Conservation (phyloP, 2,113 vertebrate species). For the Poicephalus gulielmi region DNA sequence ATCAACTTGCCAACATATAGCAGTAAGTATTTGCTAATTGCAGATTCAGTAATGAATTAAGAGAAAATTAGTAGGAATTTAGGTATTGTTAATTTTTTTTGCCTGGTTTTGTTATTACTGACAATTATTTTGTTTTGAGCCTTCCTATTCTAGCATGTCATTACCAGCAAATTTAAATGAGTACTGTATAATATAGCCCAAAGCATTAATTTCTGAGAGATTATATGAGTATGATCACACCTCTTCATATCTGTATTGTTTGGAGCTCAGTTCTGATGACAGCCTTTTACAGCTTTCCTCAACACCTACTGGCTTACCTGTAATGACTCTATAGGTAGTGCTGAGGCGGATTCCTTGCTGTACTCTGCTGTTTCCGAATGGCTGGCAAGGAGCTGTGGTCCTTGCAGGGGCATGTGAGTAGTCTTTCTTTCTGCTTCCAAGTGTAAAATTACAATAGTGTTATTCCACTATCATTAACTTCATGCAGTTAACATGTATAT, state of each 20-base stretch:
- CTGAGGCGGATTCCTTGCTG: not conserved
- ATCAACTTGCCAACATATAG: not conserved
- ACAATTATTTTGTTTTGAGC: not conserved
- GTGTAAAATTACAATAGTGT: constrained; percentile 63
- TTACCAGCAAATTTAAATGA: not conserved
- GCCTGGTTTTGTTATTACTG: not conserved
- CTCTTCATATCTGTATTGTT: not conserved
- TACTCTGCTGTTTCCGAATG: constrained; percentile 15
- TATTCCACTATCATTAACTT: not conserved
- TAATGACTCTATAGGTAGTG: not conserved
- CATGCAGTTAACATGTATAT: not conserved
- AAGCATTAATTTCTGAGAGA: not conserved
- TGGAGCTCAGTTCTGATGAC: not conserved
- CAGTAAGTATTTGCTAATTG: not conserved
- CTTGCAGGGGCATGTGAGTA: constrained; percentile 38
- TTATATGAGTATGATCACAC: not conserved
- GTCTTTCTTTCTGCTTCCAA: constrained; percentile 35
- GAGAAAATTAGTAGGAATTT: not conserved
- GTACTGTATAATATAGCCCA: not conserved
- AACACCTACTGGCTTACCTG: constrained; percentile 63
- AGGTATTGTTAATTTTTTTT: not conserved
- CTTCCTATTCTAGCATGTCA: not conserved
- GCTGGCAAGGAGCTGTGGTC: constrained; percentile 63
- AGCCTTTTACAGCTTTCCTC: not conserved
- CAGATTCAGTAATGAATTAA: not conserved